These are phyloP conservation scores for Polyploca ridens DNA, from an alignment of 2,888 invertebrate species.

Conservation along the genomic window DNA sequence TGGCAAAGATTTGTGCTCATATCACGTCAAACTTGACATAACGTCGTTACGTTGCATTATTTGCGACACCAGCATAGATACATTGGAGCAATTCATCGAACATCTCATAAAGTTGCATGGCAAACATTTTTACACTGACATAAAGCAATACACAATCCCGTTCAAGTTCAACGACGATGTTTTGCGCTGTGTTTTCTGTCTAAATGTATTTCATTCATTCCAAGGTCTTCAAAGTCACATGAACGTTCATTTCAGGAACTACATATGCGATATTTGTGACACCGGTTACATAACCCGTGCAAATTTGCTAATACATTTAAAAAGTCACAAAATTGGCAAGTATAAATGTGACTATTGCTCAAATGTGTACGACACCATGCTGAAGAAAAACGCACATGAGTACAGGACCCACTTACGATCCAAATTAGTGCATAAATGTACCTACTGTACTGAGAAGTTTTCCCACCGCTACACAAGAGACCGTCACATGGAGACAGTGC, in stretches of 20 bases:
- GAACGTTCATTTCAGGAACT: constrained; percentile 65
- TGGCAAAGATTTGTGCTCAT: constrained; percentile 32
- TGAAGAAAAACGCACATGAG: constrained; percentile 58
- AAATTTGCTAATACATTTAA: constrained; percentile 54
- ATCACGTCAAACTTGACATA: constrained; percentile 60
- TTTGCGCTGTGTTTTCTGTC: constrained; percentile 41
- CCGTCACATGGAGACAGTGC: constrained; percentile 54
- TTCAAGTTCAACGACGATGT: constrained; percentile 50
- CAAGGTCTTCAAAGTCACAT: constrained; percentile 50
- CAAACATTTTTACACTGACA: constrained; percentile 36
- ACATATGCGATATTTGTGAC: constrained; percentile 61
- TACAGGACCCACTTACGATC: constrained; percentile 14
- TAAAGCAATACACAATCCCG: constrained; percentile 52
- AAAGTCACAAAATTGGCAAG: constrained; percentile 56
- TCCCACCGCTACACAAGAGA: constrained; percentile 51
- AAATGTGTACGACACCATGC: constrained; percentile 75
- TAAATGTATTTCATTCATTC: constrained; percentile 36
- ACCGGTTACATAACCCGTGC: constrained; percentile 62
- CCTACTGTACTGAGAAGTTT: constrained; percentile 61
- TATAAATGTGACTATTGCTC: constrained; percentile 66
- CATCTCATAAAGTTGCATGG: constrained; percentile 39
- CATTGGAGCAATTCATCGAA: constrained; percentile 37
- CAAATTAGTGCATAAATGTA: constrained; percentile 55
- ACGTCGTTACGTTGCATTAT: constrained; percentile 47
- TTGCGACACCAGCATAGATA: constrained; percentile 33